A percentile compares a stretch with the other conserved stretches of the same genome.
Conservation (phyloP, 1,140 invertebrate species). For the Campoletis sonorensis region DNA sequence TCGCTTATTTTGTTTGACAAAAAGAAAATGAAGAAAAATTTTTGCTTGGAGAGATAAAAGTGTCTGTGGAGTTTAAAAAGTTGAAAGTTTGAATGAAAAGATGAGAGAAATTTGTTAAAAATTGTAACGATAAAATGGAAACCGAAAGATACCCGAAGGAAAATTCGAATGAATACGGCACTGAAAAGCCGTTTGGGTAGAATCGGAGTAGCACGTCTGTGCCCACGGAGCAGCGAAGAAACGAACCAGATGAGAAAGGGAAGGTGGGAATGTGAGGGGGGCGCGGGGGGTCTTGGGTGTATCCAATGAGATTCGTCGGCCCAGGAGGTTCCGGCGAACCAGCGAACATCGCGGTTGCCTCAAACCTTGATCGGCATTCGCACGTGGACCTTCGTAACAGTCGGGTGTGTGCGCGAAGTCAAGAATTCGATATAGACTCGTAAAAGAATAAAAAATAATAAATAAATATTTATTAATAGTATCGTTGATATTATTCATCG, state of each 20-base stretch:
- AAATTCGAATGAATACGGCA: constrained; percentile 7
- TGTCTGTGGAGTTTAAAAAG: too few species aligned
- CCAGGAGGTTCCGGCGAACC: constrained; percentile 57
- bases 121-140: too few species aligned
- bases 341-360: constrained; percentile 61
- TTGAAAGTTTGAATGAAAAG: too few species aligned
- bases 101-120: too few species aligned
- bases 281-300: constrained; percentile 29
- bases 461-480: not conserved
- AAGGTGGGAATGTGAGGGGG: constrained; percentile 24
- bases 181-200: constrained; percentile 8
- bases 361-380: constrained; percentile 67
- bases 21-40: too few species aligned
- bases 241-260: constrained; percentile 1
- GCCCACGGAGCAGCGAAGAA: not conserved
- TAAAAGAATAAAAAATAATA: not conserved
- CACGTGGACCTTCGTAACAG: constrained; percentile 72
- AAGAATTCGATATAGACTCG: not conserved
- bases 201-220: constrained; percentile 11
- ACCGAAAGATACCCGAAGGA: not conserved
- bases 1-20: too few species aligned
- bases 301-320: constrained; percentile 50
- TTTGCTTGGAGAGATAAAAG: too few species aligned
- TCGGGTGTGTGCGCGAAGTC: constrained; percentile 58
- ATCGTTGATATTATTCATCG: not conserved